Evolutionary conservation across 2,888 invertebrate species (phyloP).

Genomic region (Napeogenes inachia): DNA sequence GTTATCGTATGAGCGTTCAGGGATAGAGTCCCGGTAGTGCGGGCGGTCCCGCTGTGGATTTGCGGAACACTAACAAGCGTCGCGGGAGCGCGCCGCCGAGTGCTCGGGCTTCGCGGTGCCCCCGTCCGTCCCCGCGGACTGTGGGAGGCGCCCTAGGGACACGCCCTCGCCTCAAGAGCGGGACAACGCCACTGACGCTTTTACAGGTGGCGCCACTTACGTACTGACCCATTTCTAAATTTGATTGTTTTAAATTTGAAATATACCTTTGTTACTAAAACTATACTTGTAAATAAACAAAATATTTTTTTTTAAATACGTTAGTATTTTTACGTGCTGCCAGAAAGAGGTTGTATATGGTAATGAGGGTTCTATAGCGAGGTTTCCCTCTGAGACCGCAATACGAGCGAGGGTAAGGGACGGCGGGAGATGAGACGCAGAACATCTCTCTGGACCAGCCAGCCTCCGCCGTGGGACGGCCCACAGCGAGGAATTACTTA

Average conservation of each 20-base stretch:
- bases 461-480: slow-evolving; percentile 59
- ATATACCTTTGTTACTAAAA: slow-evolving; percentile 16
- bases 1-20: slow-evolving; percentile 71
- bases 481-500: slow-evolving; percentile 69
- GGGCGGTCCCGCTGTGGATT: slow-evolving; percentile 77
- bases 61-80: slow-evolving; percentile 77
- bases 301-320: slow-evolving; percentile 28
- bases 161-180: slow-evolving; percentile 78
- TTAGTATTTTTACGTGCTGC: slow-evolving; percentile 1
- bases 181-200: slow-evolving; percentile 54
- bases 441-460: slow-evolving; percentile 64
- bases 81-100: slow-evolving; percentile 73
- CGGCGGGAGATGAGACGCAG: slow-evolving; percentile 60
- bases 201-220: slow-evolving; percentile 65
- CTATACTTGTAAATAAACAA: not conserved
- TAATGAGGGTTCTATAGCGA: slow-evolving; percentile 49
- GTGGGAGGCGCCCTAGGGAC: slow-evolving; percentile 74
- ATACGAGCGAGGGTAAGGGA: slow-evolving; percentile 57
- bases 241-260: slow-evolving; percentile 30
- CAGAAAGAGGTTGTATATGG: slow-evolving; percentile 35
- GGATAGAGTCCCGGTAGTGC: slow-evolving; percentile 74
- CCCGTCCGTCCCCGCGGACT: slow-evolving; percentile 76
- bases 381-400: slow-evolving; percentile 66
- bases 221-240: slow-evolving; percentile 22
- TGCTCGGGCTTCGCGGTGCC: slow-evolving; percentile 75